phyloP scores from a whole-genome alignment of 1,140 invertebrate genomes.

The Drosophila sturtevanti region DNA sequence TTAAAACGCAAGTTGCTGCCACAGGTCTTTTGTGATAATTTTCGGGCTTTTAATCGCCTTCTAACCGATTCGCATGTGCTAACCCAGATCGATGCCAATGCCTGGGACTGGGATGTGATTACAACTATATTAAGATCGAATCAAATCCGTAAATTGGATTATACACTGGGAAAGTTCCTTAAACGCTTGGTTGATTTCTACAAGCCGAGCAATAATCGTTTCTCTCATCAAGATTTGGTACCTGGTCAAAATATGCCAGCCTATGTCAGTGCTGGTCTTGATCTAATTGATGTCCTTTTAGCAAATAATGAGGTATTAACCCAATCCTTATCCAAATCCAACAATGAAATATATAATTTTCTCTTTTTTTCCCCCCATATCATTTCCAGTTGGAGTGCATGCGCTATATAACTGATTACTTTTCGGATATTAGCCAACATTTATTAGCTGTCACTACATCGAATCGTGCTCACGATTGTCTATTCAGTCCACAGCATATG shows the following conservation, averaged over 20 bases:
- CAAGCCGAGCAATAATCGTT: slow-evolving; percentile 93
- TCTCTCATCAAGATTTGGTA: slow-evolving; percentile 88
- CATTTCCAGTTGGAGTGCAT: slow-evolving; percentile 84
- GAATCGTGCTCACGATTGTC: slow-evolving; percentile 91
- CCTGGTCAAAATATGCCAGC: slow-evolving; percentile 84
- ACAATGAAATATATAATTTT: background rate
- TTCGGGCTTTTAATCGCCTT: slow-evolving; percentile 85
- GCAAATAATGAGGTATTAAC: slow-evolving; percentile 83
- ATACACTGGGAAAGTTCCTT: slow-evolving; percentile 90
- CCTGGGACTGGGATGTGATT: slow-evolving; percentile 94
- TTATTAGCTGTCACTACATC: slow-evolving; percentile 89
- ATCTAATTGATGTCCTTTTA: slow-evolving; percentile 90
- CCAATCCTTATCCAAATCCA: slow-evolving; percentile 52
- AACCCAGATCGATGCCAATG: slow-evolving; percentile 87
- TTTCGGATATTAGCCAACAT: slow-evolving; percentile 91
- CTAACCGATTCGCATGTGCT: slow-evolving; percentile 90
- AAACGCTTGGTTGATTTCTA: slow-evolving; percentile 92
- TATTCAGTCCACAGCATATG: slow-evolving; percentile 94
- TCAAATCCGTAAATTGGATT: slow-evolving; percentile 87
- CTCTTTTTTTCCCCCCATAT: background rate
- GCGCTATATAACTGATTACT: slow-evolving; percentile 89
- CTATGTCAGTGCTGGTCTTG: slow-evolving; percentile 89
- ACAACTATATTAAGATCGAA: slow-evolving; percentile 88
- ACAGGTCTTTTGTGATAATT: slow-evolving; percentile 78
- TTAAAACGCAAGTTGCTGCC: slow-evolving; percentile 74